Conservation (phyloP, 2,888 invertebrate genomes). For the Drosophila buzzatii region DNA sequence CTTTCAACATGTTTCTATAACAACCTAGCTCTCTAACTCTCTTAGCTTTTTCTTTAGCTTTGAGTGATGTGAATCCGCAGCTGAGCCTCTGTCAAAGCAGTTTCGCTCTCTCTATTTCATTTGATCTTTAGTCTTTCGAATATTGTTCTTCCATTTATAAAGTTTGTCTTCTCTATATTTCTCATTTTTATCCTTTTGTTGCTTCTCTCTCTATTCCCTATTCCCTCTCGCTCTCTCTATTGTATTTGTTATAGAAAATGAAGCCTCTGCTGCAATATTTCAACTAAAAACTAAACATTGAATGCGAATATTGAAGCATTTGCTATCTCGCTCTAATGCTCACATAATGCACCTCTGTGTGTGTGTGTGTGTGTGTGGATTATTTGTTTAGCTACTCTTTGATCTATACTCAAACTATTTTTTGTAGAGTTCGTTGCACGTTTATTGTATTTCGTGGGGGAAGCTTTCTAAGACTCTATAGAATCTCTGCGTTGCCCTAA, state of each 20-base stretch:
- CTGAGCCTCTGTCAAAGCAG: neutral
- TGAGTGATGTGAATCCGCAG: too few relatives aligned
- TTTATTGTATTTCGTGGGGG: conserved; percentile 58
- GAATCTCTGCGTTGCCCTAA: conserved; percentile 8
- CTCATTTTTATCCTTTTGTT: neutral
- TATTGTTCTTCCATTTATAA: neutral
- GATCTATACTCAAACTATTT: conserved; percentile 22
- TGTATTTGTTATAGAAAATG: neutral
- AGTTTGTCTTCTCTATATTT: neutral
- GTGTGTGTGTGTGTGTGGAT: conserved; percentile 35
- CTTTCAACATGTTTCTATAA: neutral
- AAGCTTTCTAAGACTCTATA: neutral
- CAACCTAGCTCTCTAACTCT: neutral
- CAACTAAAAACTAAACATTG: conserved; percentile 42
- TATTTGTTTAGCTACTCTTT: conserved; percentile 17
- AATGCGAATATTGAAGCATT: conserved; percentile 21
- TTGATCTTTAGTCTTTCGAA: neutral
- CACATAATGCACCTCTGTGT: conserved; percentile 66
- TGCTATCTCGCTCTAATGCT: conserved; percentile 15
- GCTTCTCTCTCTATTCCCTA: neutral
- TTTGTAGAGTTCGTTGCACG: conserved; percentile 74
- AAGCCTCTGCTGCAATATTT: conserved; percentile 14
- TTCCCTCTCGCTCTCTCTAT: neutral
- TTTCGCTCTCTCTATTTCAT: neutral
- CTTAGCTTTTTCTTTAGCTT: neutral